Evolutionary conservation across 2,888 invertebrate species (phyloP).

Genomic region (Galeopsomyia nigrocyanea): DNA sequence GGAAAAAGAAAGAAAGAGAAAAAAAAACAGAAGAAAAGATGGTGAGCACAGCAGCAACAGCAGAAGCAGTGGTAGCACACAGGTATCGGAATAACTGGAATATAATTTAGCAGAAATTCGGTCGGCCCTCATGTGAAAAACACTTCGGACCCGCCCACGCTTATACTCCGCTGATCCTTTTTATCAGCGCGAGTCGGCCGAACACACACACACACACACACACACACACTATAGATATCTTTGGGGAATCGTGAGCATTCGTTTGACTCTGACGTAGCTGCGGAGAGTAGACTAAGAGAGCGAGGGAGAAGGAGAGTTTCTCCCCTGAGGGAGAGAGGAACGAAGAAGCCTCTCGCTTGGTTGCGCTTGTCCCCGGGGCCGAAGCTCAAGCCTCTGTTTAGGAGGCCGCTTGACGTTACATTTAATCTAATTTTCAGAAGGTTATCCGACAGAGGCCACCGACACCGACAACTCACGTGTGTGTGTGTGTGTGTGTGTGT

Average conservation of each 20-base stretch:
- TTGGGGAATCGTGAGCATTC: constrained; percentile 36
- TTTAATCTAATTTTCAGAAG: constrained; percentile 39
- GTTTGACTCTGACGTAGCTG: constrained; percentile 21
- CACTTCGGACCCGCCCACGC: too few relatives aligned
- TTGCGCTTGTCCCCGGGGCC: constrained; percentile 1
- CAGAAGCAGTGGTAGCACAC: too few relatives aligned
- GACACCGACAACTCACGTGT: background rate
- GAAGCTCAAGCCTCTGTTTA: constrained; percentile 11
- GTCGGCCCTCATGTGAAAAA: too few relatives aligned
- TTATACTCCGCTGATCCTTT: background rate
- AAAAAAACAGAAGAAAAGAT: background rate
- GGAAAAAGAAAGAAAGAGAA: background rate
- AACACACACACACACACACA: background rate
- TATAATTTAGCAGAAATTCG: too few relatives aligned
- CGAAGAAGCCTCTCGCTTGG: constrained; percentile 9
- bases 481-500: background rate
- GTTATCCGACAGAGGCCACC: constrained; percentile 12
- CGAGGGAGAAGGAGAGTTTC: background rate
- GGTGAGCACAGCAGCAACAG: too few relatives aligned
- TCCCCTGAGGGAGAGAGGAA: constrained; percentile 9
- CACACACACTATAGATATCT: background rate
- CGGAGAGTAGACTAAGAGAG: background rate
- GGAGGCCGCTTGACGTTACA: constrained; percentile 28
- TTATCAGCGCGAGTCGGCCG: background rate
- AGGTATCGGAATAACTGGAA: too few relatives aligned